A percentile compares a stretch with the other conserved stretches of the same genome.
These are phyloP conservation scores for Cantharis lateralis DNA, from an alignment of 2,888 invertebrate species.

Conservation along the genomic window DNA sequence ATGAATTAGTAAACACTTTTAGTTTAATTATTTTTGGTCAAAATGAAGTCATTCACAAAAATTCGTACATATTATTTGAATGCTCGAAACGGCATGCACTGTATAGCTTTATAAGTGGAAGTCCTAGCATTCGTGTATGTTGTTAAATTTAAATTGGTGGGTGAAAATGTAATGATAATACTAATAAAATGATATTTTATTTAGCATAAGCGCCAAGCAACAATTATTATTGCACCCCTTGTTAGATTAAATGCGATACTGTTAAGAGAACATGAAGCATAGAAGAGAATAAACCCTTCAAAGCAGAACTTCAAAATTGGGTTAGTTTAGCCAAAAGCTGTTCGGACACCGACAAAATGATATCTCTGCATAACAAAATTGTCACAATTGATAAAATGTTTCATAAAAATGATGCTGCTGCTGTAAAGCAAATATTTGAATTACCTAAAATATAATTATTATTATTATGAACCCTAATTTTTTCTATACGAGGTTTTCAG, in stretches of 20 bases:
- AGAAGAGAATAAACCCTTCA: slow-evolving; percentile 31
- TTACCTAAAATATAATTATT: background rate
- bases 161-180: background rate
- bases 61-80: background rate
- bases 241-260: background rate
- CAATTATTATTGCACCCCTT: background rate
- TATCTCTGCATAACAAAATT: slow-evolving; percentile 41
- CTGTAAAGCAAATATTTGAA: slow-evolving; percentile 16
- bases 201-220: background rate
- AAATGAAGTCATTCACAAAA: background rate
- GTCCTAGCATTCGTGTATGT: background rate
- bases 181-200: background rate
- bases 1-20: background rate
- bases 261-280: slow-evolving; percentile 13
- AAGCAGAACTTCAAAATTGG: slow-evolving; percentile 44
- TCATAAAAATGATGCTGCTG: slow-evolving; percentile 17
- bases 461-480: background rate
- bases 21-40: background rate
- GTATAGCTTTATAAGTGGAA: background rate
- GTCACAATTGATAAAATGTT: slow-evolving; percentile 39
- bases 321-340: slow-evolving; percentile 46
- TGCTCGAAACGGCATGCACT: background rate
- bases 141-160: background rate
- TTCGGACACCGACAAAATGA: slow-evolving; percentile 38
- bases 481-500: background rate